These are phyloP conservation scores for Calliscelio sp. DNA, from an alignment of 2,888 invertebrate species.

Conservation along the genomic window DNA sequence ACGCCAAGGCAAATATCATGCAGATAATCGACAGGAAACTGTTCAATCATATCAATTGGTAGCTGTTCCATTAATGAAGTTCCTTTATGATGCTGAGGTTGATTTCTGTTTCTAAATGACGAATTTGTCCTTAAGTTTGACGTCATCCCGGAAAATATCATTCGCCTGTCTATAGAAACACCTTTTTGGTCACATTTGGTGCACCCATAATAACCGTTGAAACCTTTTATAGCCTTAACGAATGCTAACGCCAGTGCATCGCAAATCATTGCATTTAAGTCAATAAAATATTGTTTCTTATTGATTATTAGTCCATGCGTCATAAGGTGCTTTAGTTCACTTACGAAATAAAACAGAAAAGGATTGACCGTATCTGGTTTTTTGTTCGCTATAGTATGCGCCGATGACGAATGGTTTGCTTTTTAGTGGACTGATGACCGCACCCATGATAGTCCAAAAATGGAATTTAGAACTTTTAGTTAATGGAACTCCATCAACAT, in stretches of 20 bases:
- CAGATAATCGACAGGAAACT: constrained; percentile 26
- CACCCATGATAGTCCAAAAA: constrained; percentile 21
- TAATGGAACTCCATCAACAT: constrained; percentile 17
- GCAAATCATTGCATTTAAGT: constrained; percentile 9
- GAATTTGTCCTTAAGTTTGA: constrained; percentile 1
- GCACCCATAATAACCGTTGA: constrained; percentile 8
- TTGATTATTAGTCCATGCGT: background rate
- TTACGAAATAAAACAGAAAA: constrained; percentile 16
- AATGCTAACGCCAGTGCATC: constrained; percentile 17
- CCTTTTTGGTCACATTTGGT: constrained; percentile 11
- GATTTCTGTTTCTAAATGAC: background rate
- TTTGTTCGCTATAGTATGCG: constrained; percentile 3
- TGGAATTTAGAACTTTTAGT: constrained; percentile 10
- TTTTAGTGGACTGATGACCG: background rate
- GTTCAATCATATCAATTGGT: constrained; percentile 6
- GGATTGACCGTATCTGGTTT: constrained; percentile 2
- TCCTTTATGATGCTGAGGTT: constrained; percentile 14
- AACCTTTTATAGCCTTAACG: constrained; percentile 8
- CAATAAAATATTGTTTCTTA: background rate
- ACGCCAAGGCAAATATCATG: constrained; percentile 17
- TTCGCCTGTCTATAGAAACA: background rate
- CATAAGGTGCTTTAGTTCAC: background rate
- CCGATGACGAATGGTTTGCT: constrained; percentile 17
- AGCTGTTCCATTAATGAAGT: constrained; percentile 8
- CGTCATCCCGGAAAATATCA: background rate